Percentiles rank a stretch among this genome's conserved stretches.
Evolutionary conservation across 2,797 vertebrate genomes (phyloP).

Genomic region (Oceanodroma leucorhoa): DNA sequence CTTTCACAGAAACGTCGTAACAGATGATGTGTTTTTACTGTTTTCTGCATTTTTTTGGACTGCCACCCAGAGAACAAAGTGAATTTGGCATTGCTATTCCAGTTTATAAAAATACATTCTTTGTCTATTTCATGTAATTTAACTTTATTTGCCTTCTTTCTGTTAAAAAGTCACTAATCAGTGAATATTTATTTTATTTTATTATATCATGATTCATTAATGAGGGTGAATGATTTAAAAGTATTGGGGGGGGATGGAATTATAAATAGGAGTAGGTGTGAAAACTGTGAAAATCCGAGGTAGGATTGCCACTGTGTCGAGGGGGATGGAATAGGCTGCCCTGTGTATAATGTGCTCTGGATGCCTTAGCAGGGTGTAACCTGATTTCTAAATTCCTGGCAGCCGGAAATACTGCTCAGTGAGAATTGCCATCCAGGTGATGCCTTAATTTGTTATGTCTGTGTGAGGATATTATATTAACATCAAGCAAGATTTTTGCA

Average conservation of each 20-base stretch:
- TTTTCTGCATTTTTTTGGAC: conserved; percentile 52
- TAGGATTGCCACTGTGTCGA: neutral
- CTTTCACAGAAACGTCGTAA: conserved; percentile 33
- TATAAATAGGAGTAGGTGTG: neutral
- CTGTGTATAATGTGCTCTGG: neutral
- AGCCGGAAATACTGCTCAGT: neutral
- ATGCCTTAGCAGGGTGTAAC: neutral
- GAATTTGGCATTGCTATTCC: conserved; percentile 64
- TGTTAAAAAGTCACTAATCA: neutral
- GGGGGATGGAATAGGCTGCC: neutral
- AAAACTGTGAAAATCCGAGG: neutral
- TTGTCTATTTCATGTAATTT: conserved; percentile 43
- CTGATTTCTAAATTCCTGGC: neutral
- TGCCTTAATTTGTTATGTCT: neutral
- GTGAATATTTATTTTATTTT: neutral
- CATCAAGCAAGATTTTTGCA: neutral
- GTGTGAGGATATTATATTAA: neutral
- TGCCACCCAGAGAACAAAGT: conserved; percentile 43
- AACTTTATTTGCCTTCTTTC: conserved; percentile 27
- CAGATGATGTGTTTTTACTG: conserved; percentile 44
- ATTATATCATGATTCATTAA: neutral
- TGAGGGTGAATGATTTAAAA: neutral
- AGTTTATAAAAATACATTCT: conserved; percentile 38
- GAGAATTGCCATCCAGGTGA: neutral
- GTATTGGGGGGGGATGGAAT: neutral